phyloP scores from a whole-genome alignment of 2,888 invertebrate species.

The Brachypterus glaber region DNA sequence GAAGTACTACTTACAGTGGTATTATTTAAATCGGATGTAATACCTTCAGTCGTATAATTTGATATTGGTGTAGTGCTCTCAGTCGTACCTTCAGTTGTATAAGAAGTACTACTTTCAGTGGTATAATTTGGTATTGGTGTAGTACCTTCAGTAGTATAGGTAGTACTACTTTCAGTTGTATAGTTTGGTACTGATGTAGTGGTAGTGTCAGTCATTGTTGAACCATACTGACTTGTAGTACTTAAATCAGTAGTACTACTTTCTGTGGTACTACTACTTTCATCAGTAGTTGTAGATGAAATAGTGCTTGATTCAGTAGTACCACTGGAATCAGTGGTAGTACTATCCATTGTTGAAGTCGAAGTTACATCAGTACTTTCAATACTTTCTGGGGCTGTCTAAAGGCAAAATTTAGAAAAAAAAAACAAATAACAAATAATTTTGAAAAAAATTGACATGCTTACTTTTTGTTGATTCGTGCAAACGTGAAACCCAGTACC shows the following conservation, averaged over 20 bases:
- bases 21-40: conserved; percentile 11
- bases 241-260: conserved; percentile 7
- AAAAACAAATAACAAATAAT: too few species aligned
- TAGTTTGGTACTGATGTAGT: conserved; percentile 10
- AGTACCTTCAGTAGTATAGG: conserved; percentile 19
- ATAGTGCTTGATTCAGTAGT: conserved; percentile 7
- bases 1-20: conserved; percentile 16
- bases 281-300: conserved; percentile 11
- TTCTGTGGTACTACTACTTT: conserved; percentile 4
- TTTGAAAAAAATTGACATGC: too few species aligned
- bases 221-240: conserved; percentile 2
- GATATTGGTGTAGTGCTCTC: conserved; percentile 10
- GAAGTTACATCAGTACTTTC: conserved; percentile 1
- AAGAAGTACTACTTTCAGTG: background rate
- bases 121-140: conserved; percentile 5
- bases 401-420: too few species aligned
- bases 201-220: conserved; percentile 11
- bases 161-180: conserved; percentile 9
- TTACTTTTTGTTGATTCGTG: too few species aligned
- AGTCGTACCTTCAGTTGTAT: conserved; percentile 15
- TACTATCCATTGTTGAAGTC: conserved; percentile 12
- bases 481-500: too few species aligned
- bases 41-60: background rate
- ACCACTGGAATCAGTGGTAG: conserved; percentile 4
- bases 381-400: conserved; percentile 10